Percentiles rank a stretch among this genome's conserved stretches.
These are phyloP conservation scores for Leptura quadrifasciata DNA, from an alignment of 2,888 invertebrate genomes.

Conservation along the genomic window DNA sequence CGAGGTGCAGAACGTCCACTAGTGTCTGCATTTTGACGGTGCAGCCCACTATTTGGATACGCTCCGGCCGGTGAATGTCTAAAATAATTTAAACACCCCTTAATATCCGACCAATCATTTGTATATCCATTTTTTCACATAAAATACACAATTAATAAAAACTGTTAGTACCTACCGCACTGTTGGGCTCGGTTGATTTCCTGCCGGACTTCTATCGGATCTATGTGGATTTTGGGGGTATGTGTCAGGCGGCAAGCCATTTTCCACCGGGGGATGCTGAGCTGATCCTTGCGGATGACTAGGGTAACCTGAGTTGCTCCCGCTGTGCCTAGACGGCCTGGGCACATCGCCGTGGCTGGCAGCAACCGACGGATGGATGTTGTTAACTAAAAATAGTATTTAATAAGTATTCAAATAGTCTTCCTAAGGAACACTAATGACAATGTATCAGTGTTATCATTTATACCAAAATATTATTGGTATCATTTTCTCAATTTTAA, in stretches of 20 bases:
- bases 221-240: conserved; percentile 57
- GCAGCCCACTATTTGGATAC: conserved; percentile 69
- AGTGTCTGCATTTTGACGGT: conserved; percentile 68
- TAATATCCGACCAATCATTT: not conserved
- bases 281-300: conserved; percentile 63
- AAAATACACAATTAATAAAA: not conserved
- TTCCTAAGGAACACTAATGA: too few relatives aligned
- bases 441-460: too few relatives aligned
- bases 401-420: too few relatives aligned
- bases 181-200: conserved; percentile 62
- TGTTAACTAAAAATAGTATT: conserved; percentile 73
- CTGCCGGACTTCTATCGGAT: conserved; percentile 54
- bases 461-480: too few relatives aligned
- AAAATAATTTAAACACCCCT: conserved; percentile 56
- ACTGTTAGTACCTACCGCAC: conserved; percentile 57
- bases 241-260: conserved; percentile 74
- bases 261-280: conserved; percentile 71
- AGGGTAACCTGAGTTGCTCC: conserved; percentile 61
- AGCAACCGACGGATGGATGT: conserved; percentile 75
- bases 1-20: conserved; percentile 69
- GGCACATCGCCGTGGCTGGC: conserved; percentile 74
- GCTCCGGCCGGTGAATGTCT: conserved; percentile 71
- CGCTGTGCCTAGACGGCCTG: conserved; percentile 69
- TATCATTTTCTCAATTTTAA: too few relatives aligned
- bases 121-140: conserved; percentile 8